Evolutionary conservation across 2,797 vertebrate genomes (phyloP).

Genomic region (Acrossocheilus fasciatus): DNA sequence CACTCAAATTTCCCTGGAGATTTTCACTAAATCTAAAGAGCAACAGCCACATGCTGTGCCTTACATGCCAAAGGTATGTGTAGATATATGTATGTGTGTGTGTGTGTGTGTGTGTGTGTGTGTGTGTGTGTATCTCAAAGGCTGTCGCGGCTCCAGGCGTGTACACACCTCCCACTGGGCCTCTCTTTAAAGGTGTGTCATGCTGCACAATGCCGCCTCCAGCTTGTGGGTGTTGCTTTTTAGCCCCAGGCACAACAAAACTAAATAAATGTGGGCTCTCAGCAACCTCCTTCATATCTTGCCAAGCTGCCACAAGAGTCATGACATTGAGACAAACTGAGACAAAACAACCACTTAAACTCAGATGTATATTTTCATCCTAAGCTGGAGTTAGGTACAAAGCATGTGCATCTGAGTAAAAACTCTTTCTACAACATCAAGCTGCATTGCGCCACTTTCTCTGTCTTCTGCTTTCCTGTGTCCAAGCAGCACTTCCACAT

Average conservation of each 20-base stretch:
- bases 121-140: slow-evolving; percentile 35
- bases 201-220: slow-evolving; percentile 50
- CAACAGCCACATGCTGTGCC: slow-evolving; percentile 55
- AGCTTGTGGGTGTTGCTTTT: slow-evolving; percentile 59
- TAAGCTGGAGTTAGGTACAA: slow-evolving; percentile 26
- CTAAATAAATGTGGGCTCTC: slow-evolving; percentile 64
- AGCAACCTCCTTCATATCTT: slow-evolving; percentile 64
- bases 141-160: slow-evolving; percentile 63
- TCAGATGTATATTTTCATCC: slow-evolving; percentile 55
- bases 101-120: background rate
- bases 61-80: slow-evolving; percentile 40
- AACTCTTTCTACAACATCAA: background rate
- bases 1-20: slow-evolving; percentile 57
- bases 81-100: background rate
- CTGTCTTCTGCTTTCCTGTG: slow-evolving; percentile 36
- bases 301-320: slow-evolving; percentile 65
- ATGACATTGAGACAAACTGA: slow-evolving; percentile 59
- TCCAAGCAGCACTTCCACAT: slow-evolving; percentile 33
- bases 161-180: slow-evolving; percentile 65
- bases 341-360: slow-evolving; percentile 60
- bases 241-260: slow-evolving; percentile 65
- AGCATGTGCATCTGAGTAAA: background rate
- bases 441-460: slow-evolving; percentile 31
- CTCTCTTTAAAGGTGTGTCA: slow-evolving; percentile 70
- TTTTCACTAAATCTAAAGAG: slow-evolving; percentile 62